Conservation (phyloP, 2,113 vertebrate species). For the Oncorhynchus tshawytscha region DNA sequence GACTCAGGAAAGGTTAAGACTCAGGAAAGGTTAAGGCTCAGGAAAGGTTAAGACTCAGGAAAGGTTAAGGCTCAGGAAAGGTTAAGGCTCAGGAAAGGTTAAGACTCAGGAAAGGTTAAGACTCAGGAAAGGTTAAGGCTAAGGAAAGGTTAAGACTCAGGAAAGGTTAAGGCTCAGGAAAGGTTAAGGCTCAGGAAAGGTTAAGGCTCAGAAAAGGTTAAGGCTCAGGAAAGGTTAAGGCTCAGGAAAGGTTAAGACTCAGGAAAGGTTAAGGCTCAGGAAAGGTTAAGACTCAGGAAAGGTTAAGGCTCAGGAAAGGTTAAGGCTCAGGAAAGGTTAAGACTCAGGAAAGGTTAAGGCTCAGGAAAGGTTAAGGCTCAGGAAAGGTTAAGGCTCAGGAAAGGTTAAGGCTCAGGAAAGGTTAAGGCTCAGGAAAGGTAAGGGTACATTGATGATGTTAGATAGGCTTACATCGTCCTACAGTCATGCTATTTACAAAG, state of each 20-base stretch:
- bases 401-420: conserved; percentile 78
- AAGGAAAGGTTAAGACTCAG: conserved; percentile 77
- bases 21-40: conserved; percentile 67
- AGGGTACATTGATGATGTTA: too few relatives aligned
- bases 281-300: conserved; percentile 82
- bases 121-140: conserved; percentile 64
- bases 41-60: conserved; percentile 76
- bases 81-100: conserved; percentile 51
- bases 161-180: conserved; percentile 74
- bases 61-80: conserved; percentile 77
- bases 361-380: conserved; percentile 67
- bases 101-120: conserved; percentile 80
- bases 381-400: conserved; percentile 76
- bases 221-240: conserved; percentile 51
- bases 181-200: conserved; percentile 64
- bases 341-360: conserved; percentile 80
- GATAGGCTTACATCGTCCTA: too few relatives aligned
- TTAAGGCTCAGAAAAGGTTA: conserved; percentile 80
- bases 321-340: conserved; percentile 34
- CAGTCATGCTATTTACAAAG: background rate
- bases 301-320: conserved; percentile 80
- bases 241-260: conserved; percentile 80
- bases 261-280: conserved; percentile 62
- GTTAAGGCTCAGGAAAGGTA: conserved; percentile 78
- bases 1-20: conserved; percentile 80